A percentile compares a stretch with the other conserved stretches of the same genome.
These are phyloP conservation scores for Xyliphius kryptos DNA, from an alignment of 2,113 vertebrate genomes.

Conservation along the genomic window DNA sequence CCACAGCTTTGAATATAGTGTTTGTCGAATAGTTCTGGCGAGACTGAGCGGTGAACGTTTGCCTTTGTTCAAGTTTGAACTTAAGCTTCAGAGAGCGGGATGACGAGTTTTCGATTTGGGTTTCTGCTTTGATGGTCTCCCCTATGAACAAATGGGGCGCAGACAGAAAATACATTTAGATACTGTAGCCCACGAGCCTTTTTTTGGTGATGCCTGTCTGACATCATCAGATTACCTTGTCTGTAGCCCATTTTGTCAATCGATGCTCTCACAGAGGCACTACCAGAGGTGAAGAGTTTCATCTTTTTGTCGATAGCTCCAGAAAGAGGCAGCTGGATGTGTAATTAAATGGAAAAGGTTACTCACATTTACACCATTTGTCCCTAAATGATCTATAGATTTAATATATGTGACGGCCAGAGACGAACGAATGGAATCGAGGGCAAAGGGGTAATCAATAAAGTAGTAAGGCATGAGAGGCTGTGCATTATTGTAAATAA, in stretches of 20 bases:
- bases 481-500: no score
- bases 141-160: constrained; percentile 39
- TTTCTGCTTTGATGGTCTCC: constrained; percentile 46
- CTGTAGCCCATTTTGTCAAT: constrained; percentile 48
- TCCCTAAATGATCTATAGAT: no score
- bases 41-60: constrained; percentile 41
- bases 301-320: constrained; percentile 50
- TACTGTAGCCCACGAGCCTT: background rate
- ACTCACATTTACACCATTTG: no score
- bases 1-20: constrained; percentile 41
- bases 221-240: constrained; percentile 47
- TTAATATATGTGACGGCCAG: no score
- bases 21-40: constrained; percentile 14
- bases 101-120: constrained; percentile 55
- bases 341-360: background rate
- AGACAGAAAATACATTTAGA: constrained; percentile 1
- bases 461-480: no score
- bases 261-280: constrained; percentile 46
- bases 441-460: background rate
- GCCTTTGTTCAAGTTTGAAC: constrained; percentile 45
- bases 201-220: background rate
- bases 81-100: constrained; percentile 55
- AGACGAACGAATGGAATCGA: no score
- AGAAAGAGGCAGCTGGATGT: constrained; percentile 47
- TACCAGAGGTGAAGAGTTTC: constrained; percentile 57